Evolutionary conservation across 2,113 vertebrate genomes (phyloP), one percentile per base, ranked within the genome.

Genomic region (Cyphomyrus discorhynchus): DNA sequence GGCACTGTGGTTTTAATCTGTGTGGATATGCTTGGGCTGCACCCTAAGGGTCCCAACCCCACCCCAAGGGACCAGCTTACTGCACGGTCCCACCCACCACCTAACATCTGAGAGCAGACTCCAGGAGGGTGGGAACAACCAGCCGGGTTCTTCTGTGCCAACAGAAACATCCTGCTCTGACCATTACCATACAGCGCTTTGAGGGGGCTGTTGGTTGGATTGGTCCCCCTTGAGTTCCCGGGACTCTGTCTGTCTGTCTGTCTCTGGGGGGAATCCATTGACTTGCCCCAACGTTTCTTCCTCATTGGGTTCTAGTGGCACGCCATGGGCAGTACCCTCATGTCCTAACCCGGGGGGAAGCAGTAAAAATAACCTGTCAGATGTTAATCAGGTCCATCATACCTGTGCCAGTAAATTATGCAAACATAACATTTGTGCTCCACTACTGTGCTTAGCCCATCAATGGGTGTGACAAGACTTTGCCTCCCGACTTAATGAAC

Each of bases 381-480:
- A 86, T 89, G 77, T 74, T 70, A 85, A 90, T 74, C 80, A 70
- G 82, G 80, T 86, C 58, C 31, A 46, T 50, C 27, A 46, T 42
- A 27, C 85, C 87, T 46, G 47, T 56, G 87, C 31, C 35, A 86
- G 53, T 86, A 90, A 90, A 90, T 88, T 90, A 88, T 88, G 86
- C 50, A 88, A 88, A 88, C 42, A 50, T 88, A 84, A 89, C 53
- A 50, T 86, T 89, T 90, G 82, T 86, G 82, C 9, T 74, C 66
- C 52, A 24, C 49, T 24, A 17, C 58, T 74, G 56, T 85, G 86
- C 56, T 85, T 70, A 90, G 88, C 82, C 90, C 70, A 74, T 89
- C 74, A 53, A 74, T 27, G 27, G 3, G 85, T 24, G 21, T n/a
- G 84, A 80, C 8, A 47, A 88, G 77, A 66, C 27, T 42, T 6